These are phyloP conservation scores for Clarias gariepinus DNA, from an alignment of 2,113 vertebrate species.

Conservation along the genomic window DNA sequence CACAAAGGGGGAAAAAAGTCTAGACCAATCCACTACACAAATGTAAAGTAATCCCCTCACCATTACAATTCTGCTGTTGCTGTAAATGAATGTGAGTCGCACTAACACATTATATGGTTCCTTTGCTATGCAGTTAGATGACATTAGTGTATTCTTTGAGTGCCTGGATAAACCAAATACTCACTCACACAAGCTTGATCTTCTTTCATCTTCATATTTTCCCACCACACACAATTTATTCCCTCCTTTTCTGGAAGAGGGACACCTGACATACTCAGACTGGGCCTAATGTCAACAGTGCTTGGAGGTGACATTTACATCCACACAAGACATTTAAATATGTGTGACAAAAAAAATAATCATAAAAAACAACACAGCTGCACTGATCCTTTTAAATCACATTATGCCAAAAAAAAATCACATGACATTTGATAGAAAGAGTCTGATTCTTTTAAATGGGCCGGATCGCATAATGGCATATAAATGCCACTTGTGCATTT, in stretches of 20 bases:
- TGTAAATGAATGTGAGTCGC: slow-evolving; percentile 17
- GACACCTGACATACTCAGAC: slow-evolving; percentile 6
- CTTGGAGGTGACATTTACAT: slow-evolving; percentile 60
- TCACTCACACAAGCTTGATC: not conserved
- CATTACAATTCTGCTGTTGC: not conserved
- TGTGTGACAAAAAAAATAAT: slow-evolving; percentile 41
- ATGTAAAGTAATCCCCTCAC: slow-evolving; percentile 36
- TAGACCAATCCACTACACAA: slow-evolving; percentile 14
- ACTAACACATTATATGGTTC: not conserved
- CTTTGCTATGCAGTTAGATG: not conserved
- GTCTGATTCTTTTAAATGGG: slow-evolving; percentile 51
- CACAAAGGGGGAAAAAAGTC: slow-evolving; percentile 31
- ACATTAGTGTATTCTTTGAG: not conserved
- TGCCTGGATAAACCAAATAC: slow-evolving; percentile 3
- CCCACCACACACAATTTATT: not conserved
- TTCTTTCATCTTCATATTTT: slow-evolving; percentile 11
- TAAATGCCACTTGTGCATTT: slow-evolving; percentile 49
- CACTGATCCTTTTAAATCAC: slow-evolving; percentile 54
- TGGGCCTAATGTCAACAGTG: slow-evolving; percentile 57
- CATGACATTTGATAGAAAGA: slow-evolving; percentile 53
- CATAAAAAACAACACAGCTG: slow-evolving; percentile 39
- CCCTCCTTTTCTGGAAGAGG: not conserved
- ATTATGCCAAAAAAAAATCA: slow-evolving; percentile 40
- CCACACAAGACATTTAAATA: slow-evolving; percentile 56
- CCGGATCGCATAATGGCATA: slow-evolving; percentile 40